These are phyloP conservation scores for Tupaia tana DNA, from an alignment of 2,113 vertebrate species.

Conservation along the genomic window DNA sequence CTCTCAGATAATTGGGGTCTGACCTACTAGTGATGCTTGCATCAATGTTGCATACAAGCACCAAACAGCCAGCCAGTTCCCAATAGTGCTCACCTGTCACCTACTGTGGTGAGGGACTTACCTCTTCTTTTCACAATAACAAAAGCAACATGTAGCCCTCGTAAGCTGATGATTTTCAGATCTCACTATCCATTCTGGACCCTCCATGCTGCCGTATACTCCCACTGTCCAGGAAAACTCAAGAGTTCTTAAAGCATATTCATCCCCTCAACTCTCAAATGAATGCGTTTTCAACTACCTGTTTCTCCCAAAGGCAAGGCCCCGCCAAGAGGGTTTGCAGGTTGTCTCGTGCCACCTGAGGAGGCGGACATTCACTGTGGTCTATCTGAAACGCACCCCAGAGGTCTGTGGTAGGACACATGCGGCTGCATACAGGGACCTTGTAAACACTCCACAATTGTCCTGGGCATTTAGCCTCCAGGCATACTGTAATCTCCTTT, in stretches of 20 bases:
- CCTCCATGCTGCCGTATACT: background rate
- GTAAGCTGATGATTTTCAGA: background rate
- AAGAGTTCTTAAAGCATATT: background rate
- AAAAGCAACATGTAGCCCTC: background rate
- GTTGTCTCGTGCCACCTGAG: background rate
- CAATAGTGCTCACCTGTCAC: background rate
- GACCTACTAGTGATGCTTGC: background rate
- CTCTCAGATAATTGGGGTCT: background rate
- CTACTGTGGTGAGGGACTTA: background rate
- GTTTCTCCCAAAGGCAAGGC: background rate
- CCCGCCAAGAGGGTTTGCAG: fast-evolving
- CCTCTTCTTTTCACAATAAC: background rate
- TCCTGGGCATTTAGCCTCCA: fast-evolving
- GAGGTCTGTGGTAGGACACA: fast-evolving
- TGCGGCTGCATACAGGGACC: fast-evolving
- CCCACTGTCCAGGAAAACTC: background rate
- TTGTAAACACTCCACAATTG: background rate
- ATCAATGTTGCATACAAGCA: background rate
- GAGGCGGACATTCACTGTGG: background rate
- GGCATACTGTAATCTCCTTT: background rate
- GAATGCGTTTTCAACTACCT: background rate
- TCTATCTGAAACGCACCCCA: fast-evolving
- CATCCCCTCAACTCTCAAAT: background rate
- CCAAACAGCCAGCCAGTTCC: background rate
- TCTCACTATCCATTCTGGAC: background rate